Evolutionary conservation across 30 jellyfish, hydroid and myxozoan genomes (phyloP).

Genomic region (Turritopsis rubra): DNA sequence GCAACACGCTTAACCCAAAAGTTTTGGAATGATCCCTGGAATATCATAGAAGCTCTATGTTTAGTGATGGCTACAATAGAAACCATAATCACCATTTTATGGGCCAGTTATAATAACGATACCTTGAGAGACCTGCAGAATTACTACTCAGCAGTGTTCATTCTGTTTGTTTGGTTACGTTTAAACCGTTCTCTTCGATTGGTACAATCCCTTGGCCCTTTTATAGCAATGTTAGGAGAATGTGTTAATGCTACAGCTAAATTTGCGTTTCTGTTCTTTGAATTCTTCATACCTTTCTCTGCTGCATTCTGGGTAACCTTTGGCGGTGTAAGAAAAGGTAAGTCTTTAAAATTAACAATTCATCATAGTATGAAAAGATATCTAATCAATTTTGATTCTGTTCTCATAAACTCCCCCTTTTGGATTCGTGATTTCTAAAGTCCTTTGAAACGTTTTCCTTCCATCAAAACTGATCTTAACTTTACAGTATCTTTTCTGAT

Average conservation of each 20-base stretch:
- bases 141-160: conserved; percentile 11
- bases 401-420: no score
- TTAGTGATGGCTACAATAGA: background rate
- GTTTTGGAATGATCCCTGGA: conserved; percentile 19
- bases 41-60: conserved; percentile 3
- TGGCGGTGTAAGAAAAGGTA: conserved; percentile 18
- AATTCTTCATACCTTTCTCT: conserved; percentile 22
- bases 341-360: background rate
- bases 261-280: conserved; percentile 14
- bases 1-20: background rate
- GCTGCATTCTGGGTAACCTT: conserved; percentile 8
- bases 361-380: background rate
- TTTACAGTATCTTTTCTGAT: no score
- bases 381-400: no score
- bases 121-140: background rate
- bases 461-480: background rate
- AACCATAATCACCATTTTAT: background rate
- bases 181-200: background rate
- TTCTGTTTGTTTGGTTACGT: conserved; percentile 17
- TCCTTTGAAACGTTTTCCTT: no score
- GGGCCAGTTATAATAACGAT: background rate
- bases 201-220: conserved; percentile 12
- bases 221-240: conserved; percentile 20
- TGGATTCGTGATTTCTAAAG: no score
- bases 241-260: conserved; percentile 19